A percentile compares a stretch with the other conserved stretches of the same genome.
phyloP scores from a whole-genome alignment of 2,888 invertebrate species.

The Pristionchus exspectatus region DNA sequence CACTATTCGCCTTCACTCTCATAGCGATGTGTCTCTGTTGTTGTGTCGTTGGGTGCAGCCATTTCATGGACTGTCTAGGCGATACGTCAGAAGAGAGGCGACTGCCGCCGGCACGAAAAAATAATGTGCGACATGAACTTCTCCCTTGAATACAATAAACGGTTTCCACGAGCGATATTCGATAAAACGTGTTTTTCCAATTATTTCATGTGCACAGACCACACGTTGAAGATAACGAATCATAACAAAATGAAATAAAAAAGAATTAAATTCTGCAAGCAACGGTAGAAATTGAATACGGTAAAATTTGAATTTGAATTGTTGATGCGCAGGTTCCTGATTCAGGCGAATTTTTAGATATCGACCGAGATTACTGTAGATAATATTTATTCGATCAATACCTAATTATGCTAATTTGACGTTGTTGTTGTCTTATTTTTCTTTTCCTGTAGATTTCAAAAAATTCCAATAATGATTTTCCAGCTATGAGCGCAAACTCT shows the following conservation, averaged over 20 bases:
- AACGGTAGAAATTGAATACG: background rate
- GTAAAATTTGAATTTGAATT: conserved; percentile 14
- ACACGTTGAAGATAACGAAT: background rate
- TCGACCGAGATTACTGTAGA: background rate
- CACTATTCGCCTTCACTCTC: conserved; percentile 58
- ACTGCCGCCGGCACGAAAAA: background rate
- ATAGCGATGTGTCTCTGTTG: conserved; percentile 56
- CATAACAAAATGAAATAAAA: background rate
- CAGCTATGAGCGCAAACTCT: conserved; percentile 22
- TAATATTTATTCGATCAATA: background rate
- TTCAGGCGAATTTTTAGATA: background rate
- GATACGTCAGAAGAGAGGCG: conserved; percentile 38
- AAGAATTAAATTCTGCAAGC: background rate
- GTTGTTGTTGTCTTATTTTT: background rate
- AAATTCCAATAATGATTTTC: background rate
- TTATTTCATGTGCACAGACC: background rate
- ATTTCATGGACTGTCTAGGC: conserved; percentile 56
- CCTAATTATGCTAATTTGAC: conserved; percentile 1
- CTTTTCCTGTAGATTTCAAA: background rate
- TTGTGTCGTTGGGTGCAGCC: conserved; percentile 60
- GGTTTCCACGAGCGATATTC: background rate
- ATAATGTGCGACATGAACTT: conserved; percentile 5
- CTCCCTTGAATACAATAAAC: background rate
- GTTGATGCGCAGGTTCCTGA: conserved; percentile 3
- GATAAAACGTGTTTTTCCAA: background rate